phyloP scores from a whole-genome alignment of 2,888 invertebrate species.

The Teinopalpus imperialis region DNA sequence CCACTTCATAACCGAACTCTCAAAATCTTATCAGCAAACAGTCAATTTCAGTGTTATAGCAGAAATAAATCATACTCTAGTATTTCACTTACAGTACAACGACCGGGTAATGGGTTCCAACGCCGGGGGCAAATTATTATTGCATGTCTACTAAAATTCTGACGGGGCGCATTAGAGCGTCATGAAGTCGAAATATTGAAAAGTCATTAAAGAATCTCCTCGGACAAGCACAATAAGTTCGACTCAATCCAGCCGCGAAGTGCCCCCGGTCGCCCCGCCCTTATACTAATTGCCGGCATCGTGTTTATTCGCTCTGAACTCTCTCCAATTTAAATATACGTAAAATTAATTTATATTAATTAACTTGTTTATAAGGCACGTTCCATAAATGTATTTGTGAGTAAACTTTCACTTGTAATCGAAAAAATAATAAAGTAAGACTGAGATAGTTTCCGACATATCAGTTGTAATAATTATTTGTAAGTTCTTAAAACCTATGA shows the following conservation, averaged over 20 bases:
- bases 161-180: conserved; percentile 21
- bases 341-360: conserved; percentile 12
- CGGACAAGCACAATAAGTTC: conserved; percentile 21
- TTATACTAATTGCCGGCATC: conserved; percentile 18
- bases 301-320: conserved; percentile 18
- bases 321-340: conserved; percentile 11
- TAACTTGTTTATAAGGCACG: conserved; percentile 4
- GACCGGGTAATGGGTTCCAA: conserved; percentile 10
- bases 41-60: too few relatives aligned
- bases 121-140: conserved; percentile 17
- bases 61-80: conserved; percentile 3
- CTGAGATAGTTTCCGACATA: too few relatives aligned
- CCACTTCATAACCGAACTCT: too few relatives aligned
- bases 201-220: conserved; percentile 20
- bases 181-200: conserved; percentile 21
- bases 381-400: conserved; percentile 3
- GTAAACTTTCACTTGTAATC: conserved; percentile 16
- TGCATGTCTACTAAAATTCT: conserved; percentile 21
- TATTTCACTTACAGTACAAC: conserved; percentile 3
- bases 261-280: conserved; percentile 12
- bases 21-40: too few relatives aligned
- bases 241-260: conserved; percentile 16
- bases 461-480: too few relatives aligned
- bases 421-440: too few relatives aligned
- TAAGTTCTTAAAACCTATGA: too few relatives aligned